Evolutionary conservation across 2,797 vertebrate species (phyloP).

Genomic region (Eulemur albifrons): DNA sequence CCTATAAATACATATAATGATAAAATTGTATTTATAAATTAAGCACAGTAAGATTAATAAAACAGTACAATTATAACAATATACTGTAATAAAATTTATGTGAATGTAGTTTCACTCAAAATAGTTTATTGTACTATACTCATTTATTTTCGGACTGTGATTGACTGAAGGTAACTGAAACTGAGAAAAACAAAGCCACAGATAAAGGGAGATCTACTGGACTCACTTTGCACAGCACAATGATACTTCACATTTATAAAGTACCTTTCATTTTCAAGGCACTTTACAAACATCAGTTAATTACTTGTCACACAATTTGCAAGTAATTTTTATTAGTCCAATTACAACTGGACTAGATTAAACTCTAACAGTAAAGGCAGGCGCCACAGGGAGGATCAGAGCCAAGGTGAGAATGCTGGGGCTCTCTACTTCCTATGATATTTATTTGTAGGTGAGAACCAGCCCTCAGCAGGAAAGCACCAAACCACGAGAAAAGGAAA

Average conservation of each 20-base stretch:
- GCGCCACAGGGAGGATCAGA: neutral
- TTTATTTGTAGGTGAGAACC: neutral
- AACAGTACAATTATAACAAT: neutral
- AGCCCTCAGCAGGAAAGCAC: slow-evolving; percentile 4
- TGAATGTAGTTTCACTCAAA: neutral
- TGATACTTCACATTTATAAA: slow-evolving; percentile 44
- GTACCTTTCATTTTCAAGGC: slow-evolving; percentile 44
- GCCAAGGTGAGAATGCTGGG: neutral
- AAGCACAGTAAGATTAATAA: neutral
- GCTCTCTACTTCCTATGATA: neutral
- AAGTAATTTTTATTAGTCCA: slow-evolving; percentile 51
- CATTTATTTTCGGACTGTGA: neutral
- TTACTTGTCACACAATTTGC: slow-evolving; percentile 32
- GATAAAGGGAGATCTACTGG: neutral
- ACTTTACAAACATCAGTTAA: slow-evolving; percentile 51
- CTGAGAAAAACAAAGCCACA: neutral
- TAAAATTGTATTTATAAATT: neutral
- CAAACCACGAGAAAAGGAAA: neutral
- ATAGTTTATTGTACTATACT: neutral
- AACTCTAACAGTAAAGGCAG: neutral
- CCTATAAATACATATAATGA: neutral
- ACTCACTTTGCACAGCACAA: slow-evolving; percentile 14
- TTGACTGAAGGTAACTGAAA: neutral
- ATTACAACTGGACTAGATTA: slow-evolving; percentile 44
- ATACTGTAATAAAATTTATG: neutral